phyloP scores from a whole-genome alignment of 2,888 invertebrate genomes.

The Limnephilus auricula region DNA sequence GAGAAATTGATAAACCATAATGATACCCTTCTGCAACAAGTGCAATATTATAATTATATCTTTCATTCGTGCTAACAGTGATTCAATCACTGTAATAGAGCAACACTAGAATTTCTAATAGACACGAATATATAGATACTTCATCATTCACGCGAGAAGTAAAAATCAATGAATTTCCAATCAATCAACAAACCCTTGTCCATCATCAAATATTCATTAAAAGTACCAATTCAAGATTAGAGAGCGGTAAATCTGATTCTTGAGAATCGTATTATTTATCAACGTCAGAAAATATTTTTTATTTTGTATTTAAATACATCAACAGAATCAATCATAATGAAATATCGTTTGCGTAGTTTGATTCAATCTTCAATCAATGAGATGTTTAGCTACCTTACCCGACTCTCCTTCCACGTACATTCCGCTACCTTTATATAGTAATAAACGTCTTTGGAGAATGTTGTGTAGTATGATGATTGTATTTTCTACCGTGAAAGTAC shows the following conservation, averaged over 20 bases:
- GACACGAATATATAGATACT: neutral
- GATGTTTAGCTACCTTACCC: neutral
- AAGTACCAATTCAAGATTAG: neutral
- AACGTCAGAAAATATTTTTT: neutral
- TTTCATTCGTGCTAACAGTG: neutral
- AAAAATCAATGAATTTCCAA: neutral
- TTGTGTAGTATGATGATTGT: neutral
- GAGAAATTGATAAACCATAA: neutral
- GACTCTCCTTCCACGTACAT: neutral
- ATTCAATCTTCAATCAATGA: neutral
- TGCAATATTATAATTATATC: neutral
- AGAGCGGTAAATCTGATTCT: neutral
- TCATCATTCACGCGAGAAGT: neutral
- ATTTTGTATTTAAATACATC: neutral
- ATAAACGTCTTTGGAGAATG: neutral
- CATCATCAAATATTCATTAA: neutral
- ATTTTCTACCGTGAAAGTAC: constrained; percentile 7
- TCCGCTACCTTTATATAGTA: neutral
- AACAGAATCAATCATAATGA: constrained; percentile 12
- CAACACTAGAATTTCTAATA: neutral
- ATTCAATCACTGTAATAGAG: neutral
- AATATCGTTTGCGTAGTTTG: neutral
- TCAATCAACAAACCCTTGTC: neutral
- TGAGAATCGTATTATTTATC: neutral
- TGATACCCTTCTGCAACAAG: neutral